phyloP scores from a whole-genome alignment of 2,113 vertebrate species.

The Amphiprion percula region DNA sequence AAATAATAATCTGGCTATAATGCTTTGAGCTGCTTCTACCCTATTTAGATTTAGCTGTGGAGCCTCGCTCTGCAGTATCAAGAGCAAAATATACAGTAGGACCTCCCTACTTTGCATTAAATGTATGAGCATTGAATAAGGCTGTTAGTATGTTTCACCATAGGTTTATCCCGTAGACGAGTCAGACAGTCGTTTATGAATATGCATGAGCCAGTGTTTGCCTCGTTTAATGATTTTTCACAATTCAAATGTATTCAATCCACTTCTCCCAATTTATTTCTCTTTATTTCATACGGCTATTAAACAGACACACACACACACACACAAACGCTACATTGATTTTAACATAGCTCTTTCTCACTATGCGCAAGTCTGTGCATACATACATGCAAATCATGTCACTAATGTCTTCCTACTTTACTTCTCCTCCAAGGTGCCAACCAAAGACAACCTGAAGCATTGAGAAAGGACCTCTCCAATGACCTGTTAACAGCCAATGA shows the following conservation, averaged over 20 bases:
- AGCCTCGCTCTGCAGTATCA: conserved; percentile 13
- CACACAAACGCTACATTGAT: conserved; percentile 19
- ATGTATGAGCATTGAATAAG: conserved; percentile 42
- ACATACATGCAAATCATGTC: conserved; percentile 53
- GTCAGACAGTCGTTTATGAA: conserved; percentile 71
- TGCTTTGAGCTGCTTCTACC: conserved; percentile 5
- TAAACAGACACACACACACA: conserved; percentile 39
- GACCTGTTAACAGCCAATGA: conserved; percentile 57
- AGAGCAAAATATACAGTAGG: conserved; percentile 43
- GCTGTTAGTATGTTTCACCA: conserved; percentile 44
- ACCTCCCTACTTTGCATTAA: conserved; percentile 69
- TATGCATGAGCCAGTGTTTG: conserved; percentile 72
- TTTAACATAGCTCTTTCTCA: conserved; percentile 43
- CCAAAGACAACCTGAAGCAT: conserved; percentile 73
- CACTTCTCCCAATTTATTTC: conserved; percentile 57
- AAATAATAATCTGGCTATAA: conserved; percentile 20
- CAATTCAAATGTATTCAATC: conserved; percentile 71
- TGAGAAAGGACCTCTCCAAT: conserved; percentile 71
- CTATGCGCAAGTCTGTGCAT: conserved; percentile 21
- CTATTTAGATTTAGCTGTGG: conserved; percentile 6
- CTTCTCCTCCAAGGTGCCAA: conserved; percentile 79
- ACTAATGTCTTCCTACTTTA: conserved; percentile 40
- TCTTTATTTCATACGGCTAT: conserved; percentile 49
- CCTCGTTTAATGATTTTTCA: conserved; percentile 74
- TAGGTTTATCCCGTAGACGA: conserved; percentile 71